phyloP scores from a whole-genome alignment of 64 coral and sea anemone species.

The Actinia equina region DNA sequence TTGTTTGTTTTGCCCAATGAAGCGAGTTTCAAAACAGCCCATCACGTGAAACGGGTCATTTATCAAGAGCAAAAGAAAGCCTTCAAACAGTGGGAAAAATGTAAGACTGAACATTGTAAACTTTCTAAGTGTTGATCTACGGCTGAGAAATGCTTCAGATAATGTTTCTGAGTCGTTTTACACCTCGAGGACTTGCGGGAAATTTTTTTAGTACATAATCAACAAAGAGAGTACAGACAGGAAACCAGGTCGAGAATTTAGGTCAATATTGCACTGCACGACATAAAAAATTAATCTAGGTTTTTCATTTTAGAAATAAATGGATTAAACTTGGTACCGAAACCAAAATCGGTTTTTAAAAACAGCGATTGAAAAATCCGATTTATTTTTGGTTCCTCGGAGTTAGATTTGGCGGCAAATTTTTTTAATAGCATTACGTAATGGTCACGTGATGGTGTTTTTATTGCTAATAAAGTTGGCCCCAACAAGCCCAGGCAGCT shows the following conservation, averaged over 20 bases:
- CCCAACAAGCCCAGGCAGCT: conserved; percentile 21
- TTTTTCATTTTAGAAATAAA: neutral
- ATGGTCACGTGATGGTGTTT: conserved; percentile 26
- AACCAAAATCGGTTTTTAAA: conserved; percentile 10
- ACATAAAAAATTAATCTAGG: neutral
- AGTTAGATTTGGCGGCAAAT: conserved; percentile 4
- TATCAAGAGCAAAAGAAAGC: too few relatives aligned
- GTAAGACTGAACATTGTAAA: neutral
- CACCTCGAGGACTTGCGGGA: neutral
- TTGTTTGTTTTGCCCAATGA: conserved; percentile 5
- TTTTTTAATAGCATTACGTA: conserved; percentile 11
- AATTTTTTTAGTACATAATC: neutral
- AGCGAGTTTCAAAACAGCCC: neutral
- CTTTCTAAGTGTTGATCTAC: neutral
- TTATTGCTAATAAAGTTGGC: neutral
- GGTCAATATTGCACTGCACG: neutral
- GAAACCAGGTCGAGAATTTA: neutral
- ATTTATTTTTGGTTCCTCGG: neutral
- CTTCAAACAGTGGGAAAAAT: neutral
- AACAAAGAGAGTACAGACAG: neutral
- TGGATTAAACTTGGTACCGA: neutral
- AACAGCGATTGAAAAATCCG: neutral
- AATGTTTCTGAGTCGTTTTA: conserved; percentile 6
- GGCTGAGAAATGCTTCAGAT: neutral
- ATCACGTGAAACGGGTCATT: neutral